Evolutionary conservation across 1,140 invertebrate species (phyloP).

Genomic region (Sminthurides bifidus): DNA sequence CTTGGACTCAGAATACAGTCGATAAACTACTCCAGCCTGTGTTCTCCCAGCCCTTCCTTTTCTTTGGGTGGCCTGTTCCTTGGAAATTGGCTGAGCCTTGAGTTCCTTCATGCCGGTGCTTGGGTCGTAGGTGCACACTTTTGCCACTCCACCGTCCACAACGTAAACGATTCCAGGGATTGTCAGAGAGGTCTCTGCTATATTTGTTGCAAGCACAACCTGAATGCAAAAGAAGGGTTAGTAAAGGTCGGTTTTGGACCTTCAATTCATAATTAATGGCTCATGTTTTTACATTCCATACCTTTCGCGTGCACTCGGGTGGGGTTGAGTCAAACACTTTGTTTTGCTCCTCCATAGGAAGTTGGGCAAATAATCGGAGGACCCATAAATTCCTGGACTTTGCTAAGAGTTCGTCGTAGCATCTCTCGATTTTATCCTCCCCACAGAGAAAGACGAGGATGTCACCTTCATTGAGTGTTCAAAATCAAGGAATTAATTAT

Average conservation of each 20-base stretch:
- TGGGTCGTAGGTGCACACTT: constrained; percentile 78
- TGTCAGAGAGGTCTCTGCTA: constrained; percentile 91
- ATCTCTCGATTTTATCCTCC: too few species aligned
- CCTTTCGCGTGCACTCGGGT: too few species aligned
- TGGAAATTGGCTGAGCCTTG: constrained; percentile 68
- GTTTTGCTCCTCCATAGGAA: too few species aligned
- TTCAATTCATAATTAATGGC: too few species aligned
- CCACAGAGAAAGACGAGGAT: too few species aligned
- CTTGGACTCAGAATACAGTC: too few species aligned
- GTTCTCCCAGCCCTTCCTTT: constrained; percentile 83
- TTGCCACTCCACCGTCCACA: constrained; percentile 92
- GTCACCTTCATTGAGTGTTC: too few species aligned
- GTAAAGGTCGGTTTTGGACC: too few species aligned
- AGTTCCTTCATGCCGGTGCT: constrained; percentile 72
- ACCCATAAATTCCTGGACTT: neutral
- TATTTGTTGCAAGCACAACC: constrained; percentile 90
- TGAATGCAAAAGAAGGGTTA: too few species aligned
- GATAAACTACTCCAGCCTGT: constrained; percentile 64
- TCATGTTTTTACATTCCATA: too few species aligned
- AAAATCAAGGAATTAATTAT: neutral
- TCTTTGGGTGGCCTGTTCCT: constrained; percentile 80
- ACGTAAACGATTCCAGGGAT: constrained; percentile 85
- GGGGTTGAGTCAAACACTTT: constrained; percentile 3
- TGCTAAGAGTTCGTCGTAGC: neutral
- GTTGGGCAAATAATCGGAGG: too few species aligned